Evolutionary conservation across 2,113 vertebrate species (phyloP).

Genomic region (Lasiurus cinereus): DNA sequence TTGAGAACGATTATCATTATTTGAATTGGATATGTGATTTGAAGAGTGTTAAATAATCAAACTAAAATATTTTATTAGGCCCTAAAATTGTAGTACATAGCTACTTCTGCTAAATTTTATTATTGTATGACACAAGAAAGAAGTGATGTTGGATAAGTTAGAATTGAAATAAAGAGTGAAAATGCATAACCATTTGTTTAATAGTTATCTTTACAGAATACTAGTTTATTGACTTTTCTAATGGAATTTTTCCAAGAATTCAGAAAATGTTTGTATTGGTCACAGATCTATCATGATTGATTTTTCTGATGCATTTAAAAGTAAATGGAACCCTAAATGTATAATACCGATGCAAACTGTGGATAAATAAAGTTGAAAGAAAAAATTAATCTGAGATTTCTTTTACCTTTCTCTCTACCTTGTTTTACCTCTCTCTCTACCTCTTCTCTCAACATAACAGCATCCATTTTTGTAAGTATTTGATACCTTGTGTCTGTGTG

Average conservation of each 20-base stretch:
- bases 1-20: conserved; percentile 71
- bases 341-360: conserved; percentile 81
- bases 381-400: conserved; percentile 64
- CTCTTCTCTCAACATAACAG: conserved; percentile 21
- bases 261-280: conserved; percentile 82
- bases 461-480: not conserved
- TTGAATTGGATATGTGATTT: conserved; percentile 70
- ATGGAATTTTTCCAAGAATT: conserved; percentile 78
- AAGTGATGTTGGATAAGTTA: conserved; percentile 73
- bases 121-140: conserved; percentile 78
- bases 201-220: conserved; percentile 79
- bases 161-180: conserved; percentile 74
- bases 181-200: conserved; percentile 74
- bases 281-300: conserved; percentile 79
- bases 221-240: conserved; percentile 82
- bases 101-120: conserved; percentile 72
- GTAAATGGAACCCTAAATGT: conserved; percentile 81
- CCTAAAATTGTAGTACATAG: conserved; percentile 63
- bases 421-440: not conserved
- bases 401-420: conserved; percentile 51
- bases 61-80: conserved; percentile 70
- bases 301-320: conserved; percentile 80
- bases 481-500: conserved; percentile 7
- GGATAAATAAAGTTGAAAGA: conserved; percentile 82
- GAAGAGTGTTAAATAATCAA: conserved; percentile 63